Conservation (phyloP, 2,113 vertebrate species). For the Bagarius yarrelli region DNA sequence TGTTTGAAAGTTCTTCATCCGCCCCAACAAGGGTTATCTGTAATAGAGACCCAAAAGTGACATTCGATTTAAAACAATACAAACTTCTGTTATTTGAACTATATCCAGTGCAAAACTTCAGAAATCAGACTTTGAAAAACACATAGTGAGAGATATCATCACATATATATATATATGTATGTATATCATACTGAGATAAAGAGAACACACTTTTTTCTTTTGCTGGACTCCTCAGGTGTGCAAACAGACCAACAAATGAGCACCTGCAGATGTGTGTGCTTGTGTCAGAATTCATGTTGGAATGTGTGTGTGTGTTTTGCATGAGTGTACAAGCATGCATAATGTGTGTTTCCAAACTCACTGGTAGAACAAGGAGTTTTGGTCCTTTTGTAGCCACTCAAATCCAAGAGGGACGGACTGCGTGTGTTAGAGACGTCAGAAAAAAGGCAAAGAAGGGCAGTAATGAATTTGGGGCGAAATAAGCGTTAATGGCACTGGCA, state of each 20-base stretch:
- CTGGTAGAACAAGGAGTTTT: slow-evolving; percentile 72
- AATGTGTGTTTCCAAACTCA: slow-evolving; percentile 54
- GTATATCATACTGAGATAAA: too few species aligned
- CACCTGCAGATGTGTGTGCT: slow-evolving; percentile 23
- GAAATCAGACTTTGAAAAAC: not conserved
- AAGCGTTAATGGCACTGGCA: slow-evolving; percentile 99
- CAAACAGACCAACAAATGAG: slow-evolving; percentile 3
- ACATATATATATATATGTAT: too few species aligned
- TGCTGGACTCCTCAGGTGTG: not conserved
- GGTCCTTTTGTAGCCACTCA: slow-evolving; percentile 89
- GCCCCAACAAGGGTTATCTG: not conserved
- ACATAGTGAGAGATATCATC: too few species aligned
- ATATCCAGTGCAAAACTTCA: not conserved
- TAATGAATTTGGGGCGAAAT: slow-evolving; percentile 99
- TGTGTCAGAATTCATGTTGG: slow-evolving; percentile 62
- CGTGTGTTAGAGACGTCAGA: slow-evolving; percentile 89
- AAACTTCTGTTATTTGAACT: not conserved
- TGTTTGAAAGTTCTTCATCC: not conserved
- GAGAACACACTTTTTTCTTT: not conserved
- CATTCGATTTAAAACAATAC: not conserved
- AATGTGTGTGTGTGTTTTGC: slow-evolving; percentile 42
- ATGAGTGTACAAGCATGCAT: slow-evolving; percentile 45
- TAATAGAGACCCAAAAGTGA: not conserved
- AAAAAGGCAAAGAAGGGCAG: slow-evolving; percentile 98
- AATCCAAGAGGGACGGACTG: slow-evolving; percentile 89